A percentile compares a stretch with the other conserved stretches of the same genome.
Conservation (phyloP, 2,888 invertebrate genomes). For the Saturnia japonica region DNA sequence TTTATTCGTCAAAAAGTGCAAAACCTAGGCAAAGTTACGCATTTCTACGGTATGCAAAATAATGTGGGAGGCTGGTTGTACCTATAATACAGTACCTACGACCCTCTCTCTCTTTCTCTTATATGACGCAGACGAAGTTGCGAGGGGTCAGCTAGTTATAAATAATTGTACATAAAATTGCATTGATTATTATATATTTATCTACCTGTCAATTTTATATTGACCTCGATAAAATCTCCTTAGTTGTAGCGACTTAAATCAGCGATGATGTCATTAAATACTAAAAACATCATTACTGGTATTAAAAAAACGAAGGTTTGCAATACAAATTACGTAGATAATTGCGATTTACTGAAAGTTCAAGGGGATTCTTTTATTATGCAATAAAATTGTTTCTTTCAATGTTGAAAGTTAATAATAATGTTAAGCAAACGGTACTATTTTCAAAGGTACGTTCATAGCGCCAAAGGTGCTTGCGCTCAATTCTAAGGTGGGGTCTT, state of each 20-base stretch:
- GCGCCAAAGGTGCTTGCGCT: not conserved
- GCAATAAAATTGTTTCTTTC: constrained; percentile 7
- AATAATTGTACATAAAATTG: not conserved
- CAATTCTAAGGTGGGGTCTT: not conserved
- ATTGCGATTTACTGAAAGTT: constrained; percentile 35
- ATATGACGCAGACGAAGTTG: no score
- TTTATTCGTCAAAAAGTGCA: no score
- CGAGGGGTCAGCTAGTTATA: no score
- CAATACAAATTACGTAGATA: constrained; percentile 25
- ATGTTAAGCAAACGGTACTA: not conserved
- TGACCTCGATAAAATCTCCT: constrained; percentile 12
- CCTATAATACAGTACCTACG: no score
- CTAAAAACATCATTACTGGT: constrained; percentile 3
- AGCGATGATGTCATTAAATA: constrained; percentile 10
- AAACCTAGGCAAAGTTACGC: no score
- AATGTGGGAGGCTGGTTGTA: no score
- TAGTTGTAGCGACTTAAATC: constrained; percentile 4
- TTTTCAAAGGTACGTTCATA: not conserved
- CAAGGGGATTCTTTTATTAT: constrained; percentile 32
- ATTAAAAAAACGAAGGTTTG: constrained; percentile 16
- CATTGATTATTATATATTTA: constrained; percentile 1
- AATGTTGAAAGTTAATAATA: not conserved
- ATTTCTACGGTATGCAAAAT: no score
- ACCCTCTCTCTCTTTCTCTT: no score
- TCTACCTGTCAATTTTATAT: not conserved